Conservation (phyloP, 2,888 invertebrate genomes). For the Chaitophorus viminalis region DNA sequence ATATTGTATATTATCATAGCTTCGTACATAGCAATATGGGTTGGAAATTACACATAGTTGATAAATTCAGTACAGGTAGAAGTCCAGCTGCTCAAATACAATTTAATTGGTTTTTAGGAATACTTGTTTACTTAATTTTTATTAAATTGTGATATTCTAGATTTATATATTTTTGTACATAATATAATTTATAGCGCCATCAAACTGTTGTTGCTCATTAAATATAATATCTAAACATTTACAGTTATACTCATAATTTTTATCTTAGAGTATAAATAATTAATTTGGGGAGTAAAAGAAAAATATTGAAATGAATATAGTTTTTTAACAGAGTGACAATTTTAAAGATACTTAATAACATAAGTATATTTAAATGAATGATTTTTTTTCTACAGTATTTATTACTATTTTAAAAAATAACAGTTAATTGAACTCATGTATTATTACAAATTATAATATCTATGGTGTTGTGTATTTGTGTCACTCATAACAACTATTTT, state of each 20-base stretch:
- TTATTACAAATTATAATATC: neutral
- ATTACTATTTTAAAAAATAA: neutral
- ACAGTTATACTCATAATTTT: neutral
- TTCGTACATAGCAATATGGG: constrained; percentile 95
- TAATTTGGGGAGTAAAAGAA: neutral
- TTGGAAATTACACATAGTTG: constrained; percentile 90
- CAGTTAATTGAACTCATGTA: neutral
- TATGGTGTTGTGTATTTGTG: neutral
- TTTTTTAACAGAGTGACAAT: neutral
- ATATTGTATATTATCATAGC: constrained; percentile 91
- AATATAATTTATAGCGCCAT: constrained; percentile 22
- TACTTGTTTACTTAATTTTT: constrained; percentile 33
- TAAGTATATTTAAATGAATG: no score
- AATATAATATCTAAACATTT: neutral
- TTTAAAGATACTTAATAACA: neutral
- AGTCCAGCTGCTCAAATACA: constrained; percentile 48
- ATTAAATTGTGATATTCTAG: constrained; percentile 40
- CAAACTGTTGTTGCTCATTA: neutral
- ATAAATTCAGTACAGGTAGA: constrained; percentile 71
- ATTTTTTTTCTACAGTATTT: no score
- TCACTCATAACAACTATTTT: constrained; percentile 15
- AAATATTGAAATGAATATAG: neutral
- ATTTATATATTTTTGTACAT: constrained; percentile 35
- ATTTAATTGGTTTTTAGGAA: constrained; percentile 46
- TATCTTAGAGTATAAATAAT: neutral